Conservation (phyloP, 2,888 invertebrate genomes). For the Drosophila anceps region DNA sequence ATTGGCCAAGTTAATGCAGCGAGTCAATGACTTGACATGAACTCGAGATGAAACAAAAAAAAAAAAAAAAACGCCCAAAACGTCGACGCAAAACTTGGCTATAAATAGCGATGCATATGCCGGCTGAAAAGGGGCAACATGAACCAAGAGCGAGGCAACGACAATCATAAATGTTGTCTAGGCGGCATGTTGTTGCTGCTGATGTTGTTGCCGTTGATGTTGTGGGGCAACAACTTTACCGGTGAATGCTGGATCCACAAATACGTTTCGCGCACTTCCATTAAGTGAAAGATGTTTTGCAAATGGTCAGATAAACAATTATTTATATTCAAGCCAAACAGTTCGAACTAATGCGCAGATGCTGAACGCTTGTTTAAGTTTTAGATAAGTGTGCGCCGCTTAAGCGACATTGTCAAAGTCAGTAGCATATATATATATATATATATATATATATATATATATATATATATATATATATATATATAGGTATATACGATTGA, state of each 20-base stretch:
- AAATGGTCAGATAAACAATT: constrained; percentile 10
- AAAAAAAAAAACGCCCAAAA: constrained; percentile 57
- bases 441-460: too few species aligned
- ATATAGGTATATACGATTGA: not conserved
- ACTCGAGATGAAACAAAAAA: constrained; percentile 68
- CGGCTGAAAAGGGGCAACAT: constrained; percentile 9
- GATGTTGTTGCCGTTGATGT: not conserved
- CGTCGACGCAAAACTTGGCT: constrained; percentile 51
- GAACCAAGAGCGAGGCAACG: constrained; percentile 7
- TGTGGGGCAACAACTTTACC: constrained; percentile 48
- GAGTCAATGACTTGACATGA: constrained; percentile 75
- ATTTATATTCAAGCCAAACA: constrained; percentile 7
- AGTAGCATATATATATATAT: too few species aligned
- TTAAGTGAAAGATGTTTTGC: constrained; percentile 47
- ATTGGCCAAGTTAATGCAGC: constrained; percentile 42
- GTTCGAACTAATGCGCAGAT: not conserved
- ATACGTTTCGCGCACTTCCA: constrained; percentile 10
- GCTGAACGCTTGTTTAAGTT: not conserved
- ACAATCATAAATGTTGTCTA: constrained; percentile 40
- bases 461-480: too few species aligned
- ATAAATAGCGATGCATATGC: constrained; percentile 58
- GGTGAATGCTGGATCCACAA: constrained; percentile 33
- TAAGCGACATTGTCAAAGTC: not conserved
- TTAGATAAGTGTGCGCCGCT: not conserved
- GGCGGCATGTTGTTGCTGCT: constrained; percentile 1